Percentiles rank a stretch among this genome's conserved stretches.
These are phyloP conservation scores for Lethenteron camtschaticum DNA, from an alignment of 2,113 vertebrate species.

Conservation along the genomic window DNA sequence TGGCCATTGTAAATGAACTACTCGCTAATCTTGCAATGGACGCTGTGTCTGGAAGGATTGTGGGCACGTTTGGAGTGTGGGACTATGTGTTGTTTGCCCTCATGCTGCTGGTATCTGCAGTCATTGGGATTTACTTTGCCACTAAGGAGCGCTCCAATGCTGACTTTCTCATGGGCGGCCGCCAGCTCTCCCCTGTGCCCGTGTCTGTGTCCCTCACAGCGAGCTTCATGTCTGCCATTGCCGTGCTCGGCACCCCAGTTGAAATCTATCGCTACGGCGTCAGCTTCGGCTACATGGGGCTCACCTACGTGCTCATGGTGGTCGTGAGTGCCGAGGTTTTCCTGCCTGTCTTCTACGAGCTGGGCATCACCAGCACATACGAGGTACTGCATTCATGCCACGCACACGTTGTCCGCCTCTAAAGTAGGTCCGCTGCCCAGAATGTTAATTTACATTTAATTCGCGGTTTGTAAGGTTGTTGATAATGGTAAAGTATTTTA, in stretches of 20 bases:
- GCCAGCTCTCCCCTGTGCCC: slow-evolving; percentile 41
- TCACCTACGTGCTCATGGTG: slow-evolving; percentile 38
- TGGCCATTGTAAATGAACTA: too few relatives aligned
- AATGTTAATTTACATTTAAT: too few relatives aligned
- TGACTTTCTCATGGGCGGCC: slow-evolving; percentile 58
- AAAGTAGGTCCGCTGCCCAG: too few relatives aligned
- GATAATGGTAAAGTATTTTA: too few relatives aligned
- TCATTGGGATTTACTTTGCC: slow-evolving; percentile 56
- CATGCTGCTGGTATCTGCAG: slow-evolving; percentile 54
- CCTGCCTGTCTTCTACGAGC: slow-evolving; percentile 66
- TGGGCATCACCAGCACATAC: slow-evolving; percentile 66
- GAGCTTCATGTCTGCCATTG: slow-evolving; percentile 92
- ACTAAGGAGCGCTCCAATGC: slow-evolving; percentile 16
- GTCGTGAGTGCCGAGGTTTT: slow-evolving; percentile 52
- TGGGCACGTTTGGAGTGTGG: slow-evolving; percentile 25
- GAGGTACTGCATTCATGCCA: slow-evolving; percentile 22
- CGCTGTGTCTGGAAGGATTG: too few relatives aligned
- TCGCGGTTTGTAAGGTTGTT: too few relatives aligned
- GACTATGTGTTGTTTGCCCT: slow-evolving; percentile 67
- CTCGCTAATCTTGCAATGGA: too few relatives aligned
- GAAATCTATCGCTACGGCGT: slow-evolving; percentile 63
- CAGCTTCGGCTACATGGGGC: slow-evolving; percentile 28
- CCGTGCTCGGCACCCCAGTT: slow-evolving; percentile 49
- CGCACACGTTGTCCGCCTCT: too few relatives aligned
- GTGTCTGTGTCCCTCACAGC: slow-evolving; percentile 66